Percentiles rank a stretch among this genome's conserved stretches.
phyloP scores from a whole-genome alignment of 1,140 invertebrate species.

The Drosophila persimilis region DNA sequence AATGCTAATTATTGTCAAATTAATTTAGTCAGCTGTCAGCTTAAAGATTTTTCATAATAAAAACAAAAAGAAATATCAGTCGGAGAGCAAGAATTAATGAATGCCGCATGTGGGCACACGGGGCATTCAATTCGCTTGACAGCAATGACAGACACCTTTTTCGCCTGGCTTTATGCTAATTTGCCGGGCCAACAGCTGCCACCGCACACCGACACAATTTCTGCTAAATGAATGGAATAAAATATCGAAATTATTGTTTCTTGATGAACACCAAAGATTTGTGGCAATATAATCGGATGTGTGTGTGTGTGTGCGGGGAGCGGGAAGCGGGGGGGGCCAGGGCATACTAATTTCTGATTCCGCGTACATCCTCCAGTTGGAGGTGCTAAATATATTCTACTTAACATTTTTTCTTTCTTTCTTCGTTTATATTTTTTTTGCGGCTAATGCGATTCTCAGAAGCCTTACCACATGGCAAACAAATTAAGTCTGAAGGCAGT shows the following conservation, averaged over 20 bases:
- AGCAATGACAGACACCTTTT: slow-evolving; percentile 66
- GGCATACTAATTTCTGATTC: slow-evolving; percentile 26
- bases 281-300: slow-evolving; percentile 45
- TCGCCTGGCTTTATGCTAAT: slow-evolving; percentile 65
- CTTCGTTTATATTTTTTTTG: background rate
- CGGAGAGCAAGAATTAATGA: slow-evolving; percentile 73
- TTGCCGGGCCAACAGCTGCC: slow-evolving; percentile 61
- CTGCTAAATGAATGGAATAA: slow-evolving; percentile 43
- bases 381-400: slow-evolving; percentile 13
- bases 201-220: slow-evolving; percentile 10
- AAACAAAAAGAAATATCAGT: slow-evolving; percentile 42
- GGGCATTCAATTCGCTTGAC: slow-evolving; percentile 60
- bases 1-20: slow-evolving; percentile 83
- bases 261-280: slow-evolving; percentile 43
- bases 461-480: background rate
- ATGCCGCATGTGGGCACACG: slow-evolving; percentile 67
- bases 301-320: background rate
- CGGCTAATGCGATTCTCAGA: slow-evolving; percentile 9
- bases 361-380: slow-evolving; percentile 34
- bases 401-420: slow-evolving; percentile 9
- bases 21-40: slow-evolving; percentile 83
- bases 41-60: slow-evolving; percentile 72
- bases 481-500: too few species aligned
- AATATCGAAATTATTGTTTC: slow-evolving; percentile 48
- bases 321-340: background rate